A percentile compares a stretch with the other conserved stretches of the same genome.
Conservation (phyloP, 2,888 invertebrate genomes). For the Sminthurinus aureus region DNA sequence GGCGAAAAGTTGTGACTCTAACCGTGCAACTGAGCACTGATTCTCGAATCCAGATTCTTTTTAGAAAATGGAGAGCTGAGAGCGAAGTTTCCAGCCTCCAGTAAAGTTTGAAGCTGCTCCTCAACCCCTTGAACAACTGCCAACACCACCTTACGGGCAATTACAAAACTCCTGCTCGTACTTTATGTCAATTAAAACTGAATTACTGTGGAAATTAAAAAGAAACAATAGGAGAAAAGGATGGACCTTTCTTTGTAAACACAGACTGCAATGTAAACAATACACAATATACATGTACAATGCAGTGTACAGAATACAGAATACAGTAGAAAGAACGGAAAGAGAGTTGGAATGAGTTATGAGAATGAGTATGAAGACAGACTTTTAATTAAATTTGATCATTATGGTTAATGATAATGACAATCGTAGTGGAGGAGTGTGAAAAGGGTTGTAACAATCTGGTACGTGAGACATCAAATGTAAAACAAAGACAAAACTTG, state of each 20-base stretch:
- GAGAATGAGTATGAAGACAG: not conserved
- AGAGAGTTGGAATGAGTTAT: not conserved
- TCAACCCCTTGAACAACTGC: not conserved
- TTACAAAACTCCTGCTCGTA: not conserved
- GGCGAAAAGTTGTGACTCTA: too few species aligned
- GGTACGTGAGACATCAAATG: too few species aligned
- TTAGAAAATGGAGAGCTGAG: not conserved
- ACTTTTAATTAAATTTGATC: not conserved
- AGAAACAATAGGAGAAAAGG: too few species aligned
- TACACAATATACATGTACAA: not conserved
- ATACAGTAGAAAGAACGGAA: too few species aligned
- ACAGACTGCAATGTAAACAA: not conserved
- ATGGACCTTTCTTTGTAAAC: not conserved
- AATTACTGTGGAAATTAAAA: not conserved
- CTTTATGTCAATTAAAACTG: not conserved
- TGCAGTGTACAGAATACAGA: too few species aligned
- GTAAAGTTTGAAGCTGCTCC: not conserved
- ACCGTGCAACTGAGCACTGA: too few species aligned
- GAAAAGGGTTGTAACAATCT: too few species aligned
- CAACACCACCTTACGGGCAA: constrained; percentile 6
- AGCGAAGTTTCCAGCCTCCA: not conserved
- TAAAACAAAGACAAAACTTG: too few species aligned
- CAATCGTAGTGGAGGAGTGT: too few species aligned
- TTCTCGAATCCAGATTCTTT: not conserved
- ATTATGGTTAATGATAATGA: too few species aligned